Evolutionary conservation across 1,140 invertebrate species (phyloP).

Genomic region (Cydia strobilella): DNA sequence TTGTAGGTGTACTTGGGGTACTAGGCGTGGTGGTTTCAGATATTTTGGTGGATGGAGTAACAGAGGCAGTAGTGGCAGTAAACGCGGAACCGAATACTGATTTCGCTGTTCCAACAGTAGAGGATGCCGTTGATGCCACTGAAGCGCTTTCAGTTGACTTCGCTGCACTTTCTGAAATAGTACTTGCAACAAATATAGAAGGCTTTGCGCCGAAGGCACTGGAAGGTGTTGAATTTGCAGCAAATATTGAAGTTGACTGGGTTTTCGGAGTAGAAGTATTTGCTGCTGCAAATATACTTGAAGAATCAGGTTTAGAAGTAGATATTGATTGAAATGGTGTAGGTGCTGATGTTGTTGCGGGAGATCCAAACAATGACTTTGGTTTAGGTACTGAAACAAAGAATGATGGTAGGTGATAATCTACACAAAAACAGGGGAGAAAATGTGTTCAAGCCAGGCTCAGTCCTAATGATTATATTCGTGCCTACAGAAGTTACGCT

Average conservation of each 20-base stretch:
- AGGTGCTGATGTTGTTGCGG: slow-evolving; percentile 32
- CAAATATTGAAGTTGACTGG: not conserved
- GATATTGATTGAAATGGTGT: slow-evolving; percentile 31
- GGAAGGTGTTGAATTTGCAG: not conserved
- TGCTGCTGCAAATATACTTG: slow-evolving; percentile 56
- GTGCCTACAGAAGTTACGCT: too few relatives aligned
- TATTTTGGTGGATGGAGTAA: not conserved
- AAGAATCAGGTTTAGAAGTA: slow-evolving; percentile 32
- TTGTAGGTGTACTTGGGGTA: not conserved
- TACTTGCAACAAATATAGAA: slow-evolving; percentile 29
- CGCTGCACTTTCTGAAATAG: slow-evolving; percentile 36
- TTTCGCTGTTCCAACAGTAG: slow-evolving; percentile 25
- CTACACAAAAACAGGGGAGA: not conserved
- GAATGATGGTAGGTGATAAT: not conserved
- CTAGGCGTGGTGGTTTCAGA: not conserved
- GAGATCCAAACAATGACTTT: slow-evolving; percentile 30
- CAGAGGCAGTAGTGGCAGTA: not conserved
- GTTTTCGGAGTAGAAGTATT: slow-evolving; percentile 38
- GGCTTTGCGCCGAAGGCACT: not conserved
- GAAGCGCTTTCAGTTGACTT: slow-evolving; percentile 37
- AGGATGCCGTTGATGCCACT: slow-evolving; percentile 22
- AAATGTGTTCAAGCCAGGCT: too few relatives aligned
- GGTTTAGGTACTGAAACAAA: slow-evolving; percentile 47
- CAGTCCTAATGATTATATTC: too few relatives aligned
- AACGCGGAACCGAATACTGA: slow-evolving; percentile 11